phyloP scores from a whole-genome alignment of 2,113 vertebrate genomes.

The Rhineura floridana region DNA sequence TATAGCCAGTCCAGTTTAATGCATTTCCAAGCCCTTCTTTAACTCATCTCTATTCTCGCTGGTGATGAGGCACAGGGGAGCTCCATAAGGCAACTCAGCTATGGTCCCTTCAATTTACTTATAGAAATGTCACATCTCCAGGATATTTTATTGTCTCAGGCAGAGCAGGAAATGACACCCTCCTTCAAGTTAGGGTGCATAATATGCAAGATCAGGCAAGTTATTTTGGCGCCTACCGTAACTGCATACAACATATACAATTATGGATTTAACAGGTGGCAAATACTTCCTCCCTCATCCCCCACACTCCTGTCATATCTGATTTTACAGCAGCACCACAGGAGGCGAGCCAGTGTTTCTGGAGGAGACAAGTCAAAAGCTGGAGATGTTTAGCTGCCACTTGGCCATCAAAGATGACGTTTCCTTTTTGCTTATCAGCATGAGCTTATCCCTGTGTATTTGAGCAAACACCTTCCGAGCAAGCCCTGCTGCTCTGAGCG shows the following conservation, averaged over 20 bases:
- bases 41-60: background rate
- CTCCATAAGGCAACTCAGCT: background rate
- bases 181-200: too few species aligned
- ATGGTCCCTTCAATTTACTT: slow-evolving; percentile 28
- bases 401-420: background rate
- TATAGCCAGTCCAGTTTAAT: rapidly evolving
- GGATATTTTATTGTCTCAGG: background rate
- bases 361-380: background rate
- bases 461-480: background rate
- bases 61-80: background rate
- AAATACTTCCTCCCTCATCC: background rate
- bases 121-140: background rate
- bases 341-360: background rate
- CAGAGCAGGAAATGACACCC: too few species aligned
- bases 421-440: background rate
- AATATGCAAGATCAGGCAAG: too few species aligned
- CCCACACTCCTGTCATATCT: too few species aligned
- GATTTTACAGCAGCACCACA: background rate
- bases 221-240: too few species aligned
- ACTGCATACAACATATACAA: background rate
- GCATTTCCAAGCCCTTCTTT: rapidly evolving
- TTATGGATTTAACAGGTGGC: background rate
- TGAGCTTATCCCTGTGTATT: background rate
- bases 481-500: background rate
- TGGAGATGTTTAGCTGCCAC: background rate